A percentile compares a stretch with the other conserved stretches of the same genome.
Conservation (phyloP, 23 tunicate genomes). For the Ciona savignyi region DNA sequence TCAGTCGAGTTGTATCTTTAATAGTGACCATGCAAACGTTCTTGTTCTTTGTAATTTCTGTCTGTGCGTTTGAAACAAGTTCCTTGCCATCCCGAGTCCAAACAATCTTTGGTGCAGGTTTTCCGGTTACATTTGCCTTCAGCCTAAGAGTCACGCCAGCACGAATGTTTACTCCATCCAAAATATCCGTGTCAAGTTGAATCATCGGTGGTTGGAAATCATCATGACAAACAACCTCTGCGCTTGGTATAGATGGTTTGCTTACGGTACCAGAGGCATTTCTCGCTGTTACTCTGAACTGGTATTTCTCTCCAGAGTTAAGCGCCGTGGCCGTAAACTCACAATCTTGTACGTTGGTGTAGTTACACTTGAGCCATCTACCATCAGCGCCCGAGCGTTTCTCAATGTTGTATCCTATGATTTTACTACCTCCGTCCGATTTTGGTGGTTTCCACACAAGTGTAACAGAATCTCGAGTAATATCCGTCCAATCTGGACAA, state of each 20-base stretch:
- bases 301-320: slow-evolving; percentile 68
- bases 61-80: slow-evolving; percentile 54
- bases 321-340: slow-evolving; percentile 79
- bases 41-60: slow-evolving; percentile 35
- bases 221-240: slow-evolving; percentile 77
- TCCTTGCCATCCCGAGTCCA: slow-evolving; percentile 79
- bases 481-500: slow-evolving; percentile 77
- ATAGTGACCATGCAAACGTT: slow-evolving; percentile 32
- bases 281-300: slow-evolving; percentile 80
- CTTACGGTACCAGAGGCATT: slow-evolving; percentile 90
- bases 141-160: slow-evolving; percentile 65
- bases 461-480: slow-evolving; percentile 84
- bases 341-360: slow-evolving; percentile 68
- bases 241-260: slow-evolving; percentile 89
- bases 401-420: slow-evolving; percentile 85
- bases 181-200: slow-evolving; percentile 53
- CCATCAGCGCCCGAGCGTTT: slow-evolving; percentile 64
- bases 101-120: slow-evolving; percentile 62
- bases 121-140: slow-evolving; percentile 73
- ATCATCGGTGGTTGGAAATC: slow-evolving; percentile 90
- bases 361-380: slow-evolving; percentile 88
- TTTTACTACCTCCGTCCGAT: slow-evolving; percentile 77
- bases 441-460: slow-evolving; percentile 83
- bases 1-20: slow-evolving; percentile 55
- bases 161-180: slow-evolving; percentile 59